A percentile compares a stretch with the other conserved stretches of the same genome.
These are phyloP conservation scores for Mesocricetus auratus DNA, from an alignment of 2,113 vertebrate species.

Conservation along the genomic window DNA sequence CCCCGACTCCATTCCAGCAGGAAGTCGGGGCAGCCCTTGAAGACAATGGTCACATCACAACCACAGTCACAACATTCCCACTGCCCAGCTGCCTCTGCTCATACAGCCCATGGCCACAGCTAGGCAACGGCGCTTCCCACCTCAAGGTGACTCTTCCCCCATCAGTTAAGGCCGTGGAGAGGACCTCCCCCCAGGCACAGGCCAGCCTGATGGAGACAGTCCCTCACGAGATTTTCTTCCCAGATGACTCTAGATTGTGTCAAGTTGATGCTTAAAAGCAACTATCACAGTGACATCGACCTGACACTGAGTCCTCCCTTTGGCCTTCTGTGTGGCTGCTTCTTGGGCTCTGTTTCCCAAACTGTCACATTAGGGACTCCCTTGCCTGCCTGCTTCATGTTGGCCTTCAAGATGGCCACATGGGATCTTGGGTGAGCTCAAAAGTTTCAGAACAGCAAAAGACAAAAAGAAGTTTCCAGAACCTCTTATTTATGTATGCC, in stretches of 20 bases:
- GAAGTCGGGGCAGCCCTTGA: not conserved
- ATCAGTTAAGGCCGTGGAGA: not conserved
- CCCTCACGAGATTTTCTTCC: not conserved
- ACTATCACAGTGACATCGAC: not conserved
- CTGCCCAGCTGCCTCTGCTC: not conserved
- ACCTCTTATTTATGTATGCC: constrained; percentile 52
- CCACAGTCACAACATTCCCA: too few relatives aligned
- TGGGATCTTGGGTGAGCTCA: not conserved
- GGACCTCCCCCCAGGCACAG: not conserved
- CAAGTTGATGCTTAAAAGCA: not conserved
- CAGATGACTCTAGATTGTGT: not conserved
- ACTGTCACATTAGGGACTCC: not conserved
- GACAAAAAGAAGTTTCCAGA: constrained; percentile 17
- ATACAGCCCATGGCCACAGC: not conserved
- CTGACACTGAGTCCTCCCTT: not conserved
- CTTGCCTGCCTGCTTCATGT: constrained; percentile 26
- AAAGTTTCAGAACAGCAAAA: constrained; percentile 6
- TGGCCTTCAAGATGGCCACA: not conserved
- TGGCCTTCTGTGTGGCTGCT: not conserved
- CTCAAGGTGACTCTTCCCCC: not conserved
- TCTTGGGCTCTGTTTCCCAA: not conserved
- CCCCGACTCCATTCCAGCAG: not conserved
- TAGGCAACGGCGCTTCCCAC: not conserved
- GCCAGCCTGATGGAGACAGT: not conserved
- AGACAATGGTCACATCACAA: not conserved